A percentile compares a stretch with the other conserved stretches of the same genome.
phyloP scores from a whole-genome alignment of 2,888 invertebrate genomes.

The Melinaea menophilus region DNA sequence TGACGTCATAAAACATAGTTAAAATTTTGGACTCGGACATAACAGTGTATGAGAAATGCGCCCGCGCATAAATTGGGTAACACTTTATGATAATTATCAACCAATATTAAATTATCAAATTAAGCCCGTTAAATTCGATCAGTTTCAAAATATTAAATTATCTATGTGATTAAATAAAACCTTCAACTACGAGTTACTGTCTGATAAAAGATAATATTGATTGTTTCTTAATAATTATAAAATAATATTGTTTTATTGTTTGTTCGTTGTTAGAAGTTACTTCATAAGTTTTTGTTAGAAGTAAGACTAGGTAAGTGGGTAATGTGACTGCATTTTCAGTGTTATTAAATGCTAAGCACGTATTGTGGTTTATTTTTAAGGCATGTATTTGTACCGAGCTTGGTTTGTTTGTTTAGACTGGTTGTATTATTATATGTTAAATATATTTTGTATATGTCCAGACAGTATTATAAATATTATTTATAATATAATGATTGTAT shows the following conservation, averaged over 20 bases:
- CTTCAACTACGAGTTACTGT: constrained; percentile 31
- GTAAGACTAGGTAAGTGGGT: not conserved
- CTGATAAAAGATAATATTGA: constrained; percentile 25
- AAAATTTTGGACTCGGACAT: constrained; percentile 4
- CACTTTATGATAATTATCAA: constrained; percentile 18
- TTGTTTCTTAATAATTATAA: not conserved
- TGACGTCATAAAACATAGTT: constrained; percentile 19
- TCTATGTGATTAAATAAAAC: constrained; percentile 34
- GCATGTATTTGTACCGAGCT: not conserved
- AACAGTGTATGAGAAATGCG: constrained; percentile 5
- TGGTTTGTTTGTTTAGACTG: not conserved
- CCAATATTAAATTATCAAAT: constrained; percentile 21
- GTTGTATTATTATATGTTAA: not conserved
- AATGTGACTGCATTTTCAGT: not conserved
- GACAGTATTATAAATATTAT: too few species aligned
- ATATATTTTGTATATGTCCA: not conserved
- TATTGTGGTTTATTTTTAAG: constrained; percentile 4
- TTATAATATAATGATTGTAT: too few species aligned
- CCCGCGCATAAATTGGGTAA: constrained; percentile 23
- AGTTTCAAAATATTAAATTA: constrained; percentile 30
- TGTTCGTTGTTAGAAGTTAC: too few species aligned
- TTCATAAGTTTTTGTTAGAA: too few species aligned
- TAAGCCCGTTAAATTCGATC: constrained; percentile 16
- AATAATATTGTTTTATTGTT: not conserved
- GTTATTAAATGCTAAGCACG: constrained; percentile 1